Evolutionary conservation across 2,113 vertebrate genomes (phyloP), one percentile per base, ranked within the genome.

Genomic region (Falcunculus frontatus): DNA sequence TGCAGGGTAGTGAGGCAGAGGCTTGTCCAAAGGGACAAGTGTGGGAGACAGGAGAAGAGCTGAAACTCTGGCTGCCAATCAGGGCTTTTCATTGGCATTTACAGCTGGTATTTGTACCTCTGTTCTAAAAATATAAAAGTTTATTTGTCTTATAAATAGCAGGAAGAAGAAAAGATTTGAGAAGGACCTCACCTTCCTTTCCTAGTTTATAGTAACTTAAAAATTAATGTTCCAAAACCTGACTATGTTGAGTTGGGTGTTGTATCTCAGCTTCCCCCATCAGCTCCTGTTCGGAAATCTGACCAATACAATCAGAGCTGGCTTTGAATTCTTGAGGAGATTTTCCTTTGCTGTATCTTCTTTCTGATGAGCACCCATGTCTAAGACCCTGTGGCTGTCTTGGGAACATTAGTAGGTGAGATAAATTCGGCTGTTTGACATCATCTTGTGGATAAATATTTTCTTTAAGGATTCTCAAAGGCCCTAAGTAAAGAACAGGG

Each of bases 401-500:
- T 53, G 87, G 82, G 87, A 94, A 26, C 77, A 49, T 89, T 89
- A 94, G 87, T 9, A 83, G 78, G n/a, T 50, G 20, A 42, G 94
- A 83, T 93, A 97, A 96, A 93, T 86, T 68, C 27, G 85, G 94
- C 70, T 68, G 81, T 81, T 97, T 98, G 96, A 98, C 95, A 92
- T 98, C 97, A 98, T 67, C n/a, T 91, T 90, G 92, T 81, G 87
- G 93, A 93, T 95, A 96, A 97, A 67, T 89, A 25, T 75, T 95
- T 93, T 96, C 94, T 91, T 92, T 64, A 15, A 46, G 70, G 94
- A 86, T 55, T 86, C 83, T 80, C 60, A 21, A 50, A 81, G 65
- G 63, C 19, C 62, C 57, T 67, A 81, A 89, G 89, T 63, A 77
- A 86, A 57, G 91, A 89, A 20, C n/a, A 64, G 60, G 21, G 60